Evolutionary conservation across 2,113 vertebrate genomes (phyloP).

Genomic region (Ceyx melanurus): DNA sequence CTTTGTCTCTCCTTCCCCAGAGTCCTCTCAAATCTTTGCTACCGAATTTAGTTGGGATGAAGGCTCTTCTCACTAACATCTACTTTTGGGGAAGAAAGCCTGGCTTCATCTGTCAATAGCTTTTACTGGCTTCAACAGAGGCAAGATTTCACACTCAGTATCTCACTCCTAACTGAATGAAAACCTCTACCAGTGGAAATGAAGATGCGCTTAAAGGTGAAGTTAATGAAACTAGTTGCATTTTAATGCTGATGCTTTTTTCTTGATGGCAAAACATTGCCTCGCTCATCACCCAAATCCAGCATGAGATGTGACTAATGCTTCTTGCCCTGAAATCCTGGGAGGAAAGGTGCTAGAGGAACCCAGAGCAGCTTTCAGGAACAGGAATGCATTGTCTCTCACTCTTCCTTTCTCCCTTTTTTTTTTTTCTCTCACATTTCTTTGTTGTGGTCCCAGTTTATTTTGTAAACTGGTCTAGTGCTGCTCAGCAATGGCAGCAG

Average conservation of each 20-base stretch:
- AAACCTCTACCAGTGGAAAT: not conserved
- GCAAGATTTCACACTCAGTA: not conserved
- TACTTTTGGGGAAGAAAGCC: not conserved
- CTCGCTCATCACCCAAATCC: not conserved
- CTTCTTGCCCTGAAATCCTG: not conserved
- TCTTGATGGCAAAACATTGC: not conserved
- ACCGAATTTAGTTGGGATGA: not conserved
- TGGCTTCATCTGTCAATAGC: not conserved
- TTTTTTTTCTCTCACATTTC: not conserved
- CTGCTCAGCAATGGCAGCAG: not conserved
- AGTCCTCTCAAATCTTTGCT: not conserved
- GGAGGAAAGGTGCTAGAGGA: constrained; percentile 3
- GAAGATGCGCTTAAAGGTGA: not conserved
- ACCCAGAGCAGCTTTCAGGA: not conserved
- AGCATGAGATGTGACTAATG: not conserved
- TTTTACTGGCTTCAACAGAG: not conserved
- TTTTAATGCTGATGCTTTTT: not conserved
- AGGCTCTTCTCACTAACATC: not conserved
- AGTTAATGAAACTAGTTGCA: not conserved
- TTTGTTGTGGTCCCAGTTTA: not conserved
- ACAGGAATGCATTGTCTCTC: not conserved
- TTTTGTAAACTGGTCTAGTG: not conserved
- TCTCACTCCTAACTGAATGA: not conserved
- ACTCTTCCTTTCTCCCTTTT: not conserved
- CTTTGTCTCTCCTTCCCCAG: not conserved